phyloP scores from a whole-genome alignment of 2,113 vertebrate genomes.

The Odontesthes bonariensis region DNA sequence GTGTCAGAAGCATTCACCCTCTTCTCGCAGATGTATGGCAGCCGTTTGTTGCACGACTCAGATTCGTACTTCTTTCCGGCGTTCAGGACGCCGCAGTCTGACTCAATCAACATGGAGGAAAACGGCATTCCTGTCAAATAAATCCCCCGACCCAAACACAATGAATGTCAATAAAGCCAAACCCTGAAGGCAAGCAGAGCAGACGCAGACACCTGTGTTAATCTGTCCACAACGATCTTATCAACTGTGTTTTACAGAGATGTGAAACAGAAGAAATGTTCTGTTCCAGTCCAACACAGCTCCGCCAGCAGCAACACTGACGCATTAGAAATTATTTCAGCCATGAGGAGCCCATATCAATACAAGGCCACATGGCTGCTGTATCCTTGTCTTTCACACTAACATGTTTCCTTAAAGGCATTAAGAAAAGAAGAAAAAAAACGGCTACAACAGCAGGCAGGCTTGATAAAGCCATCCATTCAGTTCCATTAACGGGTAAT shows the following conservation, averaged over 20 bases:
- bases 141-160: background rate
- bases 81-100: constrained; percentile 88
- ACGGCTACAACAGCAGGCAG: constrained; percentile 27
- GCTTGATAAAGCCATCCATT: constrained; percentile 59
- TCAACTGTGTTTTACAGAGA: background rate
- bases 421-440: too few species aligned
- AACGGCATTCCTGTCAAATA: constrained; percentile 80
- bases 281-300: background rate
- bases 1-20: constrained; percentile 20
- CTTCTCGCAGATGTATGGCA: constrained; percentile 93
- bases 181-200: background rate
- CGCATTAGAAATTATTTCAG: constrained; percentile 8
- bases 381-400: constrained; percentile 1
- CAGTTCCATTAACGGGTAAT: constrained; percentile 64
- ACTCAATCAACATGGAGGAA: constrained; percentile 71
- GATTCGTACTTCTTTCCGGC: constrained; percentile 82
- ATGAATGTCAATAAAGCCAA: background rate
- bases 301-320: background rate
- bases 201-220: background rate
- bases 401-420: constrained; percentile 5
- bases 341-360: constrained; percentile 31
- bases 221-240: background rate
- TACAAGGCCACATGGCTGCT: constrained; percentile 6
- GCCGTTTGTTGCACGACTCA: constrained; percentile 80
- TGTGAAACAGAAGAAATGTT: background rate